Base-by-base conservation (phyloP, 2,113 vertebrate genomes). In the Dipodomys spectabilis region DNA sequence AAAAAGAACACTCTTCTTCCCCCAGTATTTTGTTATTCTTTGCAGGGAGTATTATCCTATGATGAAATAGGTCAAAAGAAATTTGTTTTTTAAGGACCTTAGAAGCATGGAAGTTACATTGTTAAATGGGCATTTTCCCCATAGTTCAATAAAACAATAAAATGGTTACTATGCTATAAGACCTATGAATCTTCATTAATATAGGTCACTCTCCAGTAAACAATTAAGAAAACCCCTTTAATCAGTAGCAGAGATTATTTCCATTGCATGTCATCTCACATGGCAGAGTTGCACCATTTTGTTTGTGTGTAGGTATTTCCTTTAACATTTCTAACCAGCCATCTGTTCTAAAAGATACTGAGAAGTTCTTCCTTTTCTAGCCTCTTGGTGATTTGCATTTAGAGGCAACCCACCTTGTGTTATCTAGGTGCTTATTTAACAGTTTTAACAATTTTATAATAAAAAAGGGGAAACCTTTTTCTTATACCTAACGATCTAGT, bases 251-350 rank as follows among this genome's bases (percentile, higher is more conserved):
- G 96, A 93, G 90, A 94, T 94, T 92, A 73, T 88, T 80, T 98
- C 97, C 97, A 94, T 94, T 98, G 97, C 97, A 97, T 69, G 69
- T 97, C 95, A 78, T 96, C 97, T 96, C 53, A 87, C 75, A 67
- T 94, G 90, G 83, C 97, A 96, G 95, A 93, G 72, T 86, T 97
- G 86, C 22, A 6, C 83, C 93, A 49, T 94, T 49, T 22, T 67
- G 44, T 94, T 93, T 96, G 78, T 96, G 82, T 91, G 74, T 91
- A 96, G 88, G 82, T 73, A 60, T 65, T 10, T 1, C 49, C 96
- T 96, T 95, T 97, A 84, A 85, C 88, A 60, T 83, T 89, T 95
- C 68, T 97, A 53, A 97, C 95, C 86, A 64, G 27, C 91, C 35
- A 39, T 90, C 32, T 7, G 0, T 94, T 94, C 27, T 62, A 86